Evolutionary conservation across 2,888 invertebrate genomes (phyloP), one percentile per base, ranked within the genome.

Genomic region (Augochlorella aurata): DNA sequence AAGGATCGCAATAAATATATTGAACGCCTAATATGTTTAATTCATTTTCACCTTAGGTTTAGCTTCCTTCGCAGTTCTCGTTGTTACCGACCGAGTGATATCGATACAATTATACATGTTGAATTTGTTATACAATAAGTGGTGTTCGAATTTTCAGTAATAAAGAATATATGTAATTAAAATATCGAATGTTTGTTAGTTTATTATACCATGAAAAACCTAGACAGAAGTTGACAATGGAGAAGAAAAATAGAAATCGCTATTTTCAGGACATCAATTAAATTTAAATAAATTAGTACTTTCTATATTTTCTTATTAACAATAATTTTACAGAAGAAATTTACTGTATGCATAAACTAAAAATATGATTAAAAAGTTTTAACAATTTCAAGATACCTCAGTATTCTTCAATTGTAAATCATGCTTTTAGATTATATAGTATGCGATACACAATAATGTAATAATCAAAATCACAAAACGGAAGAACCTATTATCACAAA

Each of bases 1-100:
- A 47, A 8, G 45, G 54, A 44, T 49, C 24, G 24, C 47, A 77
- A 79, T 79, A 79, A 79, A 79, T 65, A 44, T 65, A 4, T 44
- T 65, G n/a, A 65, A 65, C 38, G 44, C 5, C 18, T 65, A 65
- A 65, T 12, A 12, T 44, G 65, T 44, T 65, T 44, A n/a, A 44
- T 65, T 65, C 9, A 65, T 65, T 44, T 65, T n/a, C 12, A 65
- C 44, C 58, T 24, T 58, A 4, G 29, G 24, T 16, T 58, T 21
- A 24, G 24, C 24, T 14, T 58, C 24, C 58, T 58, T 24, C 14
- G 24, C 58, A 24, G 58, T 58, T 7, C 24, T 24, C 58, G 24
- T 58, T 16, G 7, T 58, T 58, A 24, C 16, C 8, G 24, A 24
- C 58, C 16, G 24, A 58, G 12, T 8, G 24, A 24, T 8, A 58